Evolutionary conservation across 2,113 vertebrate species (phyloP), one percentile per base, ranked within the genome.

Genomic region (Agapornis roseicollis): DNA sequence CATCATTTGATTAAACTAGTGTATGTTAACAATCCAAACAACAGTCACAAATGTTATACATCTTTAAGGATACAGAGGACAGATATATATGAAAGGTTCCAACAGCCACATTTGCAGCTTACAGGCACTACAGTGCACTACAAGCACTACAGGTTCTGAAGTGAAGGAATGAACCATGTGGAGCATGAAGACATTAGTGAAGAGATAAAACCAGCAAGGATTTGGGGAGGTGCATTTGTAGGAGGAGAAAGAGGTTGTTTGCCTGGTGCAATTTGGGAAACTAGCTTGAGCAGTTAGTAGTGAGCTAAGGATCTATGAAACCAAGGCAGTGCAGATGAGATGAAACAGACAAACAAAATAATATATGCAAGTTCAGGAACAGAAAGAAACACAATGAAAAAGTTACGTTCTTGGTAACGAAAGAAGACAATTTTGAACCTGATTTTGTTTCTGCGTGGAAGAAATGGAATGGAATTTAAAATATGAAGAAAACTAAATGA

Each of bases 1-100:
- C 27, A 13, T 46, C 88, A 41, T 88, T 88, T 50, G 33, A 72
- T 92, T 79, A 81, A 95, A 83, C 13, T 29, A 60, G 12, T 35
- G 11, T 18, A 80, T 77, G 41, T 53, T 80, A 93, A 65, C 50
- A 86, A 89, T 28, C 29, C 31, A 79, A 87, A 81, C 22, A 82
- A 70, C 84, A 83, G 41, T 87, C 56, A 84, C 47, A 68, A 35
- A 58, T 61, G 17, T 35, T 35, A 60, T 27, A 15, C 33, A 37
- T 52, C 44, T 92, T 68, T 74, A 68, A 65, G 70, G 35, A 53
- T 53, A 39, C 5, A 2, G 20, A 28, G 25, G 2, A 58, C 33
- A 60, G 13, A 60, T 50, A 27, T 2, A 16, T 20, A 15, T 80
- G 46, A 66, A 70, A 77, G 35, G 8, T 58, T 80, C 23, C 29